Evolutionary conservation across 2,888 invertebrate species (phyloP), one percentile per base, ranked within the genome.

Genomic region (Sesia bembeciformis): DNA sequence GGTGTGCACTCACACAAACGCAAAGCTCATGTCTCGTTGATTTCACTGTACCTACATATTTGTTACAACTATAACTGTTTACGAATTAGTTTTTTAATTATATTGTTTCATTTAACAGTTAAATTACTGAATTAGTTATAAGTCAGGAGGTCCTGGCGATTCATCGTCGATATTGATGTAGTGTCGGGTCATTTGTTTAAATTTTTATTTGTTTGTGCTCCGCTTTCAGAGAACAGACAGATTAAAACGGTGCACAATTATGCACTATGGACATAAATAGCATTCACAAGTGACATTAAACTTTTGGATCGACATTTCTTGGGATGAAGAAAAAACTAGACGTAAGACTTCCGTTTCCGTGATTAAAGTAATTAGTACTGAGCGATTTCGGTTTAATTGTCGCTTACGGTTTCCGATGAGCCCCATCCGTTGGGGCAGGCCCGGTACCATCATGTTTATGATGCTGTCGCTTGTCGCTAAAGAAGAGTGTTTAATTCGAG

Each of bases 361-460:
- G 78, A 87, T 86, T 87, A 88, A 76, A 80, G 77, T 81, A 86
- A 88, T 86, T 81, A 84, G 78, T 75, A 71, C 66, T 55, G 67
- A 78, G 71, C 74, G 84, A 84, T 85, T 87, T 83, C 70, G 72
- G 76, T 76, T 74, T 85, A 86, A 88, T 84, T 82, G 77, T 78
- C 73, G 61, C 65, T 67, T 71, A 74, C 72, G 70, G 69, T 70
- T 76, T 82, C 79, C 77, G 82, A 81, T 80, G 81, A 68, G 66
- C 61, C 61, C 59, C 77, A 75, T 84, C 79, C 81, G 77, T 70
- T 55, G 54, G 58, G 52, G 52, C 46, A 51, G 40, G 4, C 4
- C 52, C 55, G 50, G 54, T 60, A 58, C 55, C 56, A 54, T 39
- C 54, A 40, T 23, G 23, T 23, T 23, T 41, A 51, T 38, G 23